Evolutionary conservation across 2,888 invertebrate species (phyloP).

Genomic region (Caenorhabditis sp.): DNA sequence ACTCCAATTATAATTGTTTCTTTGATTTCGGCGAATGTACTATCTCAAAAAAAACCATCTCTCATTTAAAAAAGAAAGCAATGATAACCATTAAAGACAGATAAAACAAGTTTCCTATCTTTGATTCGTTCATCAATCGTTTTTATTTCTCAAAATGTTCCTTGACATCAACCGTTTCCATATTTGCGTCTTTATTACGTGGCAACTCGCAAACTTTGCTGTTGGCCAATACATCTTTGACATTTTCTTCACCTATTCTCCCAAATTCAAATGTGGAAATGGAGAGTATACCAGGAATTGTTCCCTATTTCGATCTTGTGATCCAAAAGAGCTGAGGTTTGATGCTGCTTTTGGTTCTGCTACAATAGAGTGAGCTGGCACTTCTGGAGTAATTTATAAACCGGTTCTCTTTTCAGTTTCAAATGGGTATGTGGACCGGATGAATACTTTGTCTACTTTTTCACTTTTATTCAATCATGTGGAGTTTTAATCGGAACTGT

Average conservation of each 20-base stretch:
- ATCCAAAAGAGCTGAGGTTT: neutral
- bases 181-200: constrained; percentile 73
- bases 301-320: constrained; percentile 1
- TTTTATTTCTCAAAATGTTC: constrained; percentile 28
- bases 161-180: constrained; percentile 79
- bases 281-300: constrained; percentile 1
- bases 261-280: constrained; percentile 64
- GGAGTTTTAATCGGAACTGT: constrained; percentile 72
- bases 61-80: too few relatives aligned
- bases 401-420: constrained; percentile 37
- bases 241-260: constrained; percentile 78
- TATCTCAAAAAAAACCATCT: too few relatives aligned
- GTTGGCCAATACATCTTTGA: constrained; percentile 77
- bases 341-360: constrained; percentile 66
- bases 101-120: neutral
- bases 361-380: constrained; percentile 67
- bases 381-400: neutral
- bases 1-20: too few relatives aligned
- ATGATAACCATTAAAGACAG: neutral
- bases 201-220: constrained; percentile 80
- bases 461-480: constrained; percentile 72
- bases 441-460: constrained; percentile 65
- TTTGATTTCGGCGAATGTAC: too few relatives aligned
- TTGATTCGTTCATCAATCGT: too few relatives aligned
- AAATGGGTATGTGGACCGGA: constrained; percentile 77